Conservation (phyloP, 37 sponge, comb jelly and placozoan species). For the Theonella swinhoei region DNA sequence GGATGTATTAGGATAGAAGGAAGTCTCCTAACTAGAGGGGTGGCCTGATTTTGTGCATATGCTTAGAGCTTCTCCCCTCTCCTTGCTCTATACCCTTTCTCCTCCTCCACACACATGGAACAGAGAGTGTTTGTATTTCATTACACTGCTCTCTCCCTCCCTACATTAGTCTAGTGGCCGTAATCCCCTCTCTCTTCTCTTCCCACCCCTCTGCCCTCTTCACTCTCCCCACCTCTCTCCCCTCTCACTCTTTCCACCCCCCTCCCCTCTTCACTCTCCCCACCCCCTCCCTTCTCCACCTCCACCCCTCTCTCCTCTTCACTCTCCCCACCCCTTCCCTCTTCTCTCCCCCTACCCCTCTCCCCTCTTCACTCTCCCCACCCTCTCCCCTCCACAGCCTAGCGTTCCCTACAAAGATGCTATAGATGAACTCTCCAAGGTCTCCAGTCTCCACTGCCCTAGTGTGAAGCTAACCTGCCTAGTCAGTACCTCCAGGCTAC, state of each 20-base stretch:
- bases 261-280: too few relatives aligned
- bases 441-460: constrained; percentile 40
- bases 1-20: not conserved
- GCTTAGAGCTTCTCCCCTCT: not conserved
- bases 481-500: constrained; percentile 49
- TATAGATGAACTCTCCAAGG: constrained; percentile 41
- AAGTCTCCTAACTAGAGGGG: too few relatives aligned
- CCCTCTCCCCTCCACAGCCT: not conserved
- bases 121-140: too few relatives aligned
- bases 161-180: not conserved
- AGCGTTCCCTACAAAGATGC: constrained; percentile 63
- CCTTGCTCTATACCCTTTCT: too few relatives aligned
- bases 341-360: too few relatives aligned
- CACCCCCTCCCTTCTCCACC: too few relatives aligned
- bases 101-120: too few relatives aligned
- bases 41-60: not conserved
- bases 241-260: too few relatives aligned
- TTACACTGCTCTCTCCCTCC: too few relatives aligned
- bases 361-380: too few relatives aligned
- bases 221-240: not conserved
- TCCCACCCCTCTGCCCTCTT: not conserved
- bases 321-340: too few relatives aligned
- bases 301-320: too few relatives aligned
- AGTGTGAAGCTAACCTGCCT: constrained; percentile 63
- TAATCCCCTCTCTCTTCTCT: not conserved